These are phyloP conservation scores for Tholera decimalis DNA, from an alignment of 2,888 invertebrate genomes.

Conservation along the genomic window DNA sequence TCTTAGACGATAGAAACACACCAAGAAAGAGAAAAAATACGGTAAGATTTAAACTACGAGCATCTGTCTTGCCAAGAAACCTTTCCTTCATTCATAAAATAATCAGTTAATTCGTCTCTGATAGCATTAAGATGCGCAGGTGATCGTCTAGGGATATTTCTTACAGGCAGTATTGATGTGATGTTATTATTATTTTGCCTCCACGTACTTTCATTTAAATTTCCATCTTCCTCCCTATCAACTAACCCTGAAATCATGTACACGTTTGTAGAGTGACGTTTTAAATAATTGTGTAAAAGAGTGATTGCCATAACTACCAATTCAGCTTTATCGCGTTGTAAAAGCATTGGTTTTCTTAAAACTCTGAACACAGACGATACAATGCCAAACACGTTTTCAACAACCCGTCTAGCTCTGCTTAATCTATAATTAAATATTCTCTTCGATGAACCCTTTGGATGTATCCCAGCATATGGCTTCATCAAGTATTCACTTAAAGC, in stretches of 20 bases:
- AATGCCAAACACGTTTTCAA: too few relatives aligned
- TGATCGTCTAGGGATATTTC: slow-evolving; percentile 21
- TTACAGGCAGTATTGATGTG: slow-evolving; percentile 22
- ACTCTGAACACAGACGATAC: slow-evolving; percentile 29
- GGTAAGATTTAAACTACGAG: slow-evolving; percentile 31
- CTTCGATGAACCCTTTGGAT: slow-evolving; percentile 39
- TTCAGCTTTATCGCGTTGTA: slow-evolving; percentile 32
- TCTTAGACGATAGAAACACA: slow-evolving; percentile 30
- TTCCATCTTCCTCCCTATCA: slow-evolving; percentile 25
- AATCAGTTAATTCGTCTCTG: slow-evolving; percentile 20
- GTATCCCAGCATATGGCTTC: slow-evolving; percentile 45
- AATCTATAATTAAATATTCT: slow-evolving; percentile 40
- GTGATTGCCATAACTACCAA: slow-evolving; percentile 37
- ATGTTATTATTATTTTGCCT: slow-evolving; percentile 22
- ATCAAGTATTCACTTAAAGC: slow-evolving; percentile 41
- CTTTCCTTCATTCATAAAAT: slow-evolving; percentile 35
- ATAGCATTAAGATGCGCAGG: slow-evolving; percentile 21
- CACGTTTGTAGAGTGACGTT: slow-evolving; percentile 30
- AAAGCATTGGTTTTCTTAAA: slow-evolving; percentile 31
- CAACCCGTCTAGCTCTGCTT: slow-evolving; percentile 35
- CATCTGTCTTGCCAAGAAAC: slow-evolving; percentile 30
- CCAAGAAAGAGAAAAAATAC: slow-evolving; percentile 30
- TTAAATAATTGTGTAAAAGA: slow-evolving; percentile 36
- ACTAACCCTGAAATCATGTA: too few relatives aligned
- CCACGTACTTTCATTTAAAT: slow-evolving; percentile 23